Evolutionary conservation across 2,113 vertebrate genomes (phyloP), one percentile per base, ranked within the genome.

Genomic region (Caracal caracal): DNA sequence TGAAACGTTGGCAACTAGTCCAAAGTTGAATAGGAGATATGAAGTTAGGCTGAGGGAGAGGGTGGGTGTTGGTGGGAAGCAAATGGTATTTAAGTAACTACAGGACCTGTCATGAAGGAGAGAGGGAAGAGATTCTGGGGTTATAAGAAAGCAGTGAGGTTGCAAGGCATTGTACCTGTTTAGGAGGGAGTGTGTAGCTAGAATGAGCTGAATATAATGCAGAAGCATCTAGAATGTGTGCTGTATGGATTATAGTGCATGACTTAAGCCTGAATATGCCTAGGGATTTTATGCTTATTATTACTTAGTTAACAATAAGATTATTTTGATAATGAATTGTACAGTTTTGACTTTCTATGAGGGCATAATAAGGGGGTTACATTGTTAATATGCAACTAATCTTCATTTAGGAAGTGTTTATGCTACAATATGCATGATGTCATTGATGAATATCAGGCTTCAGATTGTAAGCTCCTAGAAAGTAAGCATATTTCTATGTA

Each of bases 341-440:
- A 49, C 3, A 92, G 20, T 51, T 84, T 70, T 85, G 47, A 2
- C 37, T 95, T 96, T 92, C 65, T 78, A 9, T 85, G 65, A 89
- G 17, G 40, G 24, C 9, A 28, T 78, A 71, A 40, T 66, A 53
- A 66, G 24, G 10, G 7, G 7, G 26, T 76, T 71, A 8, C 5
- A 19, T 75, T 47, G 61, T 76, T 92, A 87, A 80, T 68, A 47
- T 82, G n/a, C 1, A 89, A 87, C n/a, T 94, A 89, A n/a, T 82
- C 85, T 40, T 71, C 28, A 75, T 80, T 76, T 95, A 80, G 12
- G 22, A 88, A 53, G 5, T 88, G 15, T 87, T 93, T 86, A 59
- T 96, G 26, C 43, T 91, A 70, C 81, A 76, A 84, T 19, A 35
- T 40, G 47, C 33, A 65, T 37, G 19, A 10, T 78, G 1, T 85